A percentile compares a stretch with the other conserved stretches of the same genome.
Evolutionary conservation across 2,888 invertebrate species (phyloP).

Genomic region (Tillus elongatus): DNA sequence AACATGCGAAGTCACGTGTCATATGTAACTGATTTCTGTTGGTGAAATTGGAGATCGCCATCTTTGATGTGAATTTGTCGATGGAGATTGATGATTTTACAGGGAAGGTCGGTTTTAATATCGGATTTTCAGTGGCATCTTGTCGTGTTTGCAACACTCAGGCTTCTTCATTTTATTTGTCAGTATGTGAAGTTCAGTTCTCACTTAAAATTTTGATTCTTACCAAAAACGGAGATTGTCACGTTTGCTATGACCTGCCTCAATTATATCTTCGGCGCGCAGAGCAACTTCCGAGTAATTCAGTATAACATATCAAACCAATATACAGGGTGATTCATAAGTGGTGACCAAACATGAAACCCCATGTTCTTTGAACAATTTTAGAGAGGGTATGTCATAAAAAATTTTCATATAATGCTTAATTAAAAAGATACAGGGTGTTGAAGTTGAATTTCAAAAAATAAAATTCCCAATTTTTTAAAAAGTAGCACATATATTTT

Average conservation of each 20-base stretch:
- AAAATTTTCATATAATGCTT: too few species aligned
- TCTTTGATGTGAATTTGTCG: background rate
- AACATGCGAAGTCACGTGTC: background rate
- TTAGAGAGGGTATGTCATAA: too few species aligned
- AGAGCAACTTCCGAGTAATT: too few species aligned
- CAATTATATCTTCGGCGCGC: too few species aligned
- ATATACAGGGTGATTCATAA: too few species aligned
- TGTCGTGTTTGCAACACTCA: background rate
- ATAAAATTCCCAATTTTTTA: too few species aligned
- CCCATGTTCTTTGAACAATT: too few species aligned
- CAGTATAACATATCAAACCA: too few species aligned
- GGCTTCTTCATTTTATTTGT: background rate
- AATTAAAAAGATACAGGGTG: too few species aligned
- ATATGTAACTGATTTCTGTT: background rate
- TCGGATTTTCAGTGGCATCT: background rate
- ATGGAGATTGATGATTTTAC: slow-evolving; percentile 2
- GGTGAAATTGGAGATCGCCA: slow-evolving; percentile 1
- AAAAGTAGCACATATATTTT: too few species aligned
- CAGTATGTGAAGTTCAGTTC: background rate
- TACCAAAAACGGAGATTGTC: slow-evolving; percentile 3
- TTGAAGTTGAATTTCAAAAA: too few species aligned
- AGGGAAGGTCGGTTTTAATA: background rate
- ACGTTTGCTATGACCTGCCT: background rate
- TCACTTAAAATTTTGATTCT: slow-evolving; percentile 1
- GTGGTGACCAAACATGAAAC: too few species aligned